These are phyloP conservation scores for Microplitis mediator DNA, from an alignment of 1,140 invertebrate genomes.

Conservation along the genomic window DNA sequence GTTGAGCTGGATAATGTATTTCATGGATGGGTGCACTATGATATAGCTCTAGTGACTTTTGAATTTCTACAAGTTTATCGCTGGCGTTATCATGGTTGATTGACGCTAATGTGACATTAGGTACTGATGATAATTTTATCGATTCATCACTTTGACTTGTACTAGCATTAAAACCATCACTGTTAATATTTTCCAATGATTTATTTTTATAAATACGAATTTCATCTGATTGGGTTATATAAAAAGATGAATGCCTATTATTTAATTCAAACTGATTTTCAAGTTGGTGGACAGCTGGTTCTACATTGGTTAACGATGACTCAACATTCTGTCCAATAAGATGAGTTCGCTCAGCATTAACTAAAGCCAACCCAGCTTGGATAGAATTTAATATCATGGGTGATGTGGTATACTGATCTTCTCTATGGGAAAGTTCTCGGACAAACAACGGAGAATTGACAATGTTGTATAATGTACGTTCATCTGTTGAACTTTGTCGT, in stretches of 20 bases:
- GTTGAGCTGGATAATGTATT: slow-evolving; percentile 49
- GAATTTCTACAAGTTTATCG: slow-evolving; percentile 47
- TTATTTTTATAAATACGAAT: background rate
- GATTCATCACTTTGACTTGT: slow-evolving; percentile 3
- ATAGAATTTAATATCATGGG: slow-evolving; percentile 54
- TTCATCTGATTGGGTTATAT: background rate
- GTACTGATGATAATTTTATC: background rate
- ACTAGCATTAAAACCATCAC: slow-evolving; percentile 12
- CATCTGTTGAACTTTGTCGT: background rate
- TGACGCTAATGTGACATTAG: background rate
- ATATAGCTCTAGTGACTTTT: slow-evolving; percentile 56
- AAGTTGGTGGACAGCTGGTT: slow-evolving; percentile 36
- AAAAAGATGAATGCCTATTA: slow-evolving; percentile 7
- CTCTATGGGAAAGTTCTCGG: slow-evolving; percentile 4
- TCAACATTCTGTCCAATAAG: slow-evolving; percentile 30
- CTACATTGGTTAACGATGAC: slow-evolving; percentile 1
- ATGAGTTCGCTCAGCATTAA: slow-evolving; percentile 46
- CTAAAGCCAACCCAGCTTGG: slow-evolving; percentile 57
- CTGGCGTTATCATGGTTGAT: slow-evolving; percentile 1
- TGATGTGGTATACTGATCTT: slow-evolving; percentile 38
- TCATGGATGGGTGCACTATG: slow-evolving; percentile 50
- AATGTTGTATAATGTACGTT: background rate
- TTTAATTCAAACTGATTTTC: slow-evolving; percentile 8
- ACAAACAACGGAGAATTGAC: slow-evolving; percentile 6
- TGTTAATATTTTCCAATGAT: slow-evolving; percentile 12